Evolutionary conservation across 2,888 invertebrate species (phyloP).

Genomic region (Tholera decimalis): DNA sequence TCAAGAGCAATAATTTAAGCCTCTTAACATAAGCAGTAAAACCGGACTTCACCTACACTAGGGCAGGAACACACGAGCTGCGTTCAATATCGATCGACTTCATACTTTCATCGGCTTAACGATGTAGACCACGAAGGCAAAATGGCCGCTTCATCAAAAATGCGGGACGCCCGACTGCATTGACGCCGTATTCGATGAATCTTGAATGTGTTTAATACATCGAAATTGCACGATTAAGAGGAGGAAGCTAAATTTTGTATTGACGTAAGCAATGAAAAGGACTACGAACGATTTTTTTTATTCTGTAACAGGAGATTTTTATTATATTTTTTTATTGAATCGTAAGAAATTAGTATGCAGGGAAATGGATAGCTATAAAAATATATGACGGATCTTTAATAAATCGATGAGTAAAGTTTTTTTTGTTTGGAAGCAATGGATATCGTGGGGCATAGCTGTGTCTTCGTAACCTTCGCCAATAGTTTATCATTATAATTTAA

Average conservation of each 20-base stretch:
- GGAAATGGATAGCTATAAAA: conserved; percentile 45
- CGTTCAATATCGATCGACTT: conserved; percentile 47
- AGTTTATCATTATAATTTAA: too few species aligned
- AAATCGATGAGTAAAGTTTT: conserved; percentile 17
- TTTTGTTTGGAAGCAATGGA: too few species aligned
- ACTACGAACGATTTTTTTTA: conserved; percentile 29
- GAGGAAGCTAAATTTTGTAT: conserved; percentile 47
- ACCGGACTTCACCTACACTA: conserved; percentile 46
- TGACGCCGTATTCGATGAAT: conserved; percentile 48
- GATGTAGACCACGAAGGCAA: conserved; percentile 39
- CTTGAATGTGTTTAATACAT: conserved; percentile 38
- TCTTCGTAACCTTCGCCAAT: background rate
- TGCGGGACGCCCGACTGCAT: conserved; percentile 44
- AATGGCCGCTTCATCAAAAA: conserved; percentile 50
- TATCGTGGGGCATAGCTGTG: background rate
- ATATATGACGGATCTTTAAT: conserved; percentile 9
- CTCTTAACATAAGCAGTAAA: conserved; percentile 16
- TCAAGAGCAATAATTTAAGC: conserved; percentile 21
- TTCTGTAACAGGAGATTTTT: conserved; percentile 37
- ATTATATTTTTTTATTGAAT: conserved; percentile 13
- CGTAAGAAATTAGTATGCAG: conserved; percentile 41
- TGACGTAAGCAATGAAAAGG: conserved; percentile 28
- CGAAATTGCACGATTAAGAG: conserved; percentile 37
- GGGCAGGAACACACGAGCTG: conserved; percentile 39
- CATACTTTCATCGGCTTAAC: conserved; percentile 52